These are phyloP conservation scores for Euleptes europaea DNA, from an alignment of 2,113 vertebrate genomes.

Conservation along the genomic window DNA sequence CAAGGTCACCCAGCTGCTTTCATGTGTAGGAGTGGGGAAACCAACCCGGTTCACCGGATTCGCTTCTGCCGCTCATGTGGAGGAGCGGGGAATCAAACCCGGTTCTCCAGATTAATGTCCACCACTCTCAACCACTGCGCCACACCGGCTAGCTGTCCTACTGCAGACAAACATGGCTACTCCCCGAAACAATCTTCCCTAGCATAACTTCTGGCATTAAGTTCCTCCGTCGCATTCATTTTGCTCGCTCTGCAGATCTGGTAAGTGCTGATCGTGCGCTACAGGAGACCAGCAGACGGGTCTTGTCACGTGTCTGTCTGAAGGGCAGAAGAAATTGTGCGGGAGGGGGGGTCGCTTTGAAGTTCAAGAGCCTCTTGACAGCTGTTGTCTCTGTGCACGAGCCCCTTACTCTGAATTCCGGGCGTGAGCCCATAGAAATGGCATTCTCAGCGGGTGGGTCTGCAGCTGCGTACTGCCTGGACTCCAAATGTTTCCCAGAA, in stretches of 20 bases:
- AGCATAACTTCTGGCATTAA: not conserved
- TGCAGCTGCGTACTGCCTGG: conserved; percentile 49
- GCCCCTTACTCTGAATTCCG: conserved; percentile 3
- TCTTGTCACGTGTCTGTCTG: conserved; percentile 51
- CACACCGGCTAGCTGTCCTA: too few relatives aligned
- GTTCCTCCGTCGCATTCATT: not conserved
- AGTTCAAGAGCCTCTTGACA: conserved; percentile 42
- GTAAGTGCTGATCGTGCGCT: conserved; percentile 38
- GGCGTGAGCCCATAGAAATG: not conserved
- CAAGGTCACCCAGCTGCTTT: too few relatives aligned
- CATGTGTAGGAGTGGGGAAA: too few relatives aligned
- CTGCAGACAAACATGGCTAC: too few relatives aligned
- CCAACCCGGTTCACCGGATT: too few relatives aligned
- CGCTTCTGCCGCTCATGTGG: too few relatives aligned
- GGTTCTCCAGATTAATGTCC: too few relatives aligned
- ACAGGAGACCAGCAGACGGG: conserved; percentile 54
- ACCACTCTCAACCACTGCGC: too few relatives aligned
- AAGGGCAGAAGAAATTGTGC: conserved; percentile 49
- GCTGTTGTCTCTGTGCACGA: not conserved
- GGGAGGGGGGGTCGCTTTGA: conserved; percentile 48
- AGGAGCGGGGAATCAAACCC: too few relatives aligned
- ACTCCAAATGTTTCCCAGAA: conserved; percentile 57
- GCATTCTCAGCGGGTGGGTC: not conserved
- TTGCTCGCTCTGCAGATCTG: conserved; percentile 50
- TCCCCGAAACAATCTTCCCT: not conserved